These are phyloP conservation scores for Caenorhabditis sp. DNA, from an alignment of 2,888 invertebrate species.

Conservation along the genomic window DNA sequence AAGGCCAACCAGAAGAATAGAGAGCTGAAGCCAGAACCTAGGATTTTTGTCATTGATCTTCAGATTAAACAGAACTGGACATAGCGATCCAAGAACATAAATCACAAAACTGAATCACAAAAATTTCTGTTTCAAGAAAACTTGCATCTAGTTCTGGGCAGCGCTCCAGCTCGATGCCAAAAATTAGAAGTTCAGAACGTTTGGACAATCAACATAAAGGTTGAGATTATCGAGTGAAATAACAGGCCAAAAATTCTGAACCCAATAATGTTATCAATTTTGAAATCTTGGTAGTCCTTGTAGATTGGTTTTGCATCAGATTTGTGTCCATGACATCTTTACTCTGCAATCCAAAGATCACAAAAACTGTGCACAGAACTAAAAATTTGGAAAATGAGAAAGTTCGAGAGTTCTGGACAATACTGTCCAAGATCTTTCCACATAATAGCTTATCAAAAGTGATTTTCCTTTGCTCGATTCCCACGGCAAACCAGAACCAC, in stretches of 20 bases:
- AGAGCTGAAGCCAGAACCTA: no score
- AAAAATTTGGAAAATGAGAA: background rate
- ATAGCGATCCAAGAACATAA: background rate
- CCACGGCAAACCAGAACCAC: conserved; percentile 48
- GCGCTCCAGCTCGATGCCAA: no score
- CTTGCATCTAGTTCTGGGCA: background rate
- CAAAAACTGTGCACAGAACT: background rate
- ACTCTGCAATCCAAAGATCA: background rate
- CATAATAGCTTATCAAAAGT: conserved; percentile 25
- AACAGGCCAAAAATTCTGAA: no score
- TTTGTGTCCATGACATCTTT: no score
- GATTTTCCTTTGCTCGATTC: conserved; percentile 15
- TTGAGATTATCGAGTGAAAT: no score
- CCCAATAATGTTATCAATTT: no score
- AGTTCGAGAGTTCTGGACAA: background rate
- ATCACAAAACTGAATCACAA: background rate
- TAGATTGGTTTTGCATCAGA: no score
- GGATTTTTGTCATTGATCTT: no score
- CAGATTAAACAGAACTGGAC: no score
- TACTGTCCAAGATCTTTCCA: background rate
- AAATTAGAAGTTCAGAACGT: background rate
- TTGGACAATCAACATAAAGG: no score
- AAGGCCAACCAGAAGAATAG: no score
- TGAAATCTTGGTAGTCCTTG: no score
- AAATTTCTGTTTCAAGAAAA: background rate